Evolutionary conservation across 35 echinoderm and acorn worm genomes (phyloP), one percentile per base, ranked within the genome.

Genomic region (Diadema setosum): DNA sequence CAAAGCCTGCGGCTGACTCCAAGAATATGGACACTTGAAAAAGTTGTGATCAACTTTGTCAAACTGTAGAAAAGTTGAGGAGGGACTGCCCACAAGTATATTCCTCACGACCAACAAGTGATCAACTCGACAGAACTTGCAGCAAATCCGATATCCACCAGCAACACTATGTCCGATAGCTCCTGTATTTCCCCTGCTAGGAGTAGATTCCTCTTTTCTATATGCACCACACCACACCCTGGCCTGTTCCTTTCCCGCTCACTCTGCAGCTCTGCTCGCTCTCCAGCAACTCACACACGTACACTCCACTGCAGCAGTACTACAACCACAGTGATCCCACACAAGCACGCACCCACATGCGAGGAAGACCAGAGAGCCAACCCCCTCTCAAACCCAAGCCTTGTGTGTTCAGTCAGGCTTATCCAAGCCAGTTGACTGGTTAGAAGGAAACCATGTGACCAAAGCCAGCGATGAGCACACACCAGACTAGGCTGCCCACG

Each of bases 401-500:
- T 41, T 41, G 73, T 41, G 21, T 78, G 16, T 41, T 41, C 33
- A 78, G n/a, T 44, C 73, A 78, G 44, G 27, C 73, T 44, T 78
- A 44, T 78, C 73, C 21, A 78, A 26, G 73, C 73, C 73, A 78
- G 73, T 35, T 78, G 73, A 78, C 73, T 78, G 73, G 73, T 41
- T 78, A 36, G 27, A 33, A 39, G 44, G 8, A 41, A 44, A 39
- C n/a, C 73, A 78, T 78, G 73, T 78, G 73, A 78, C 40, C 73
- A 44, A 21, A 78, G 24, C 35, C n/a, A 11, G 9, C 48, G n/a
- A 9, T 52, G 48, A 52, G 48, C 48, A 11, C 48, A n/a, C 9
- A 52, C 48, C 9, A n/a, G 48, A 11, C n/a, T 52, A 52, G 48
- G 48, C 48, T 52, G 9, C 9, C 48, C 48, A 11, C 9, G 48